Percentiles rank a stretch among this genome's conserved stretches.
Conservation (phyloP, 2,888 invertebrate species). For the Osedax frankpressi region DNA sequence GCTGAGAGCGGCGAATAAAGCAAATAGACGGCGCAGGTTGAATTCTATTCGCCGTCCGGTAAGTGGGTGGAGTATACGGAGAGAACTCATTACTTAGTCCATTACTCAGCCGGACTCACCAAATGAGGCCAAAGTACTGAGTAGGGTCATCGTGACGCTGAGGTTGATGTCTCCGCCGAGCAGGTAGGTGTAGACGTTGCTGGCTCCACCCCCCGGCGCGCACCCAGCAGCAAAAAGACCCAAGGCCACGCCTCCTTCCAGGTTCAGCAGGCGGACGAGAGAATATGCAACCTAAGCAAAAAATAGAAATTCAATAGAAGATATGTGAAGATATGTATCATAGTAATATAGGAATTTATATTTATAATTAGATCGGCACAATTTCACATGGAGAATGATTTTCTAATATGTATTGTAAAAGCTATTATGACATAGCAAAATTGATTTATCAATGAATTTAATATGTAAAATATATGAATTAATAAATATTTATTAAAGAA, state of each 20-base stretch:
- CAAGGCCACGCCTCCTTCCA: constrained; percentile 36
- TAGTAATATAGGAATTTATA: too few relatives aligned
- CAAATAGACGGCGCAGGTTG: too few relatives aligned
- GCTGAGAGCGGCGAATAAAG: too few relatives aligned
- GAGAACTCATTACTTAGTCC: neutral
- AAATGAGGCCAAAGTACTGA: constrained; percentile 74
- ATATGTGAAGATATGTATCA: neutral
- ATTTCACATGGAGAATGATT: too few relatives aligned
- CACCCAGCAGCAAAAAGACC: constrained; percentile 49
- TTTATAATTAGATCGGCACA: too few relatives aligned
- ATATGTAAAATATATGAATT: too few relatives aligned
- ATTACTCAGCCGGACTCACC: constrained; percentile 49
- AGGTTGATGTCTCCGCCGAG: constrained; percentile 81
- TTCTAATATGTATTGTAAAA: too few relatives aligned
- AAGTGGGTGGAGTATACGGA: neutral
- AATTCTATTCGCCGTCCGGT: too few relatives aligned
- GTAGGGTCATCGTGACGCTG: constrained; percentile 84
- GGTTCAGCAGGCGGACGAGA: constrained; percentile 31
- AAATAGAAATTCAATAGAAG: neutral
- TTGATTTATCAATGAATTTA: too few relatives aligned
- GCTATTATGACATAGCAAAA: too few relatives aligned
- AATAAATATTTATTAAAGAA: too few relatives aligned
- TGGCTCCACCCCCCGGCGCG: constrained; percentile 64
- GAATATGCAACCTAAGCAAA: constrained; percentile 28
- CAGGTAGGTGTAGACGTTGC: constrained; percentile 86